Evolutionary conservation across 2,113 vertebrate genomes (phyloP).

Genomic region (Ailuropoda melanoleuca): DNA sequence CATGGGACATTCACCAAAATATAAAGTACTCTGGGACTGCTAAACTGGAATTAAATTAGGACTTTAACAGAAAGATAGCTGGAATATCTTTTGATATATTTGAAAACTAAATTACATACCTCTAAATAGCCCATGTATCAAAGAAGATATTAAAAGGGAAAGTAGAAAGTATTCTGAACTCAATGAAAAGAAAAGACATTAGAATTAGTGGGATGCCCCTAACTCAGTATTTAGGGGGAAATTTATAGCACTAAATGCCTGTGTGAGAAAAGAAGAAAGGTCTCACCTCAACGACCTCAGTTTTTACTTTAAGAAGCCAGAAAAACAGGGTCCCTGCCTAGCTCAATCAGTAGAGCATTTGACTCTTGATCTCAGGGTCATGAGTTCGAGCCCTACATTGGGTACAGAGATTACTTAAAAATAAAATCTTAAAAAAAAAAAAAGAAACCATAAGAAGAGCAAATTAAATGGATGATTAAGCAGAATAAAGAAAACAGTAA

Average conservation of each 20-base stretch:
- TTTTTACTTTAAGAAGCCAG: background rate
- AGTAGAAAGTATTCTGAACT: background rate
- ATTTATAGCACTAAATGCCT: background rate
- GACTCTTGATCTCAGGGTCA: background rate
- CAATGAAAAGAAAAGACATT: background rate
- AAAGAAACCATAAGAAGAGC: background rate
- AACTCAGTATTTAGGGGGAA: background rate
- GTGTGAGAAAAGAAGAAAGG: background rate
- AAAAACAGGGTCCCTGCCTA: background rate
- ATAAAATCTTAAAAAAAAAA: background rate
- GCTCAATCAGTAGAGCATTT: background rate
- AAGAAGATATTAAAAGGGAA: background rate
- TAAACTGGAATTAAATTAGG: constrained; percentile 16
- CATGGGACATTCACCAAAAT: background rate
- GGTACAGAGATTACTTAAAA: background rate
- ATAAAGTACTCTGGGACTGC: background rate
- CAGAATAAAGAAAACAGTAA: background rate
- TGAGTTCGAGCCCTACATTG: background rate
- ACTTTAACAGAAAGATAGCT: background rate
- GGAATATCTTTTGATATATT: background rate
- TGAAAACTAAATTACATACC: background rate
- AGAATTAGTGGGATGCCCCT: background rate
- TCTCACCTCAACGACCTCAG: background rate
- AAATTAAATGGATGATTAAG: background rate
- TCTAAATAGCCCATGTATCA: background rate